Evolutionary conservation across 2,888 invertebrate genomes (phyloP).

Genomic region (Scaptomyza cyrtandrae): DNA sequence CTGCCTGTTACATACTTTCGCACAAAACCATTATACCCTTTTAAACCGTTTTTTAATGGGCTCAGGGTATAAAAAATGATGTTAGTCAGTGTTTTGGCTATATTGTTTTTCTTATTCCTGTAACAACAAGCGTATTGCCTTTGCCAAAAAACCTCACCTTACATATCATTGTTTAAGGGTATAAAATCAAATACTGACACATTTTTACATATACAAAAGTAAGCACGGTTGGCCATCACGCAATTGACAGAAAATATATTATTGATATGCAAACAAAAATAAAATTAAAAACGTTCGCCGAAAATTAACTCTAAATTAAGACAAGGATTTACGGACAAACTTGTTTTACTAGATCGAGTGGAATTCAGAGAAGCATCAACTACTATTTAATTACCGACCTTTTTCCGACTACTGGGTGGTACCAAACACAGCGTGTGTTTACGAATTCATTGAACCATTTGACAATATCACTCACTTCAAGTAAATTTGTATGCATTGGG

Average conservation of each 20-base stretch:
- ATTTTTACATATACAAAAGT: not conserved
- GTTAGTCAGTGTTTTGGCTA: no score
- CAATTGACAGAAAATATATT: not conserved
- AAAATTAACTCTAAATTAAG: constrained; percentile 1
- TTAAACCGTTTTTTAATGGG: no score
- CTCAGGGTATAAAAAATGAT: no score
- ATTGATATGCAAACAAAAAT: constrained; percentile 7
- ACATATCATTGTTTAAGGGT: not conserved
- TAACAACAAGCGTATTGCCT: no score
- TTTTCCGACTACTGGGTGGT: not conserved
- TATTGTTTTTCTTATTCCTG: no score
- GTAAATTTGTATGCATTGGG: constrained; percentile 61
- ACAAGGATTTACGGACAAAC: constrained; percentile 16
- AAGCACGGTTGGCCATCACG: not conserved
- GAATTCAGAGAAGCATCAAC: not conserved
- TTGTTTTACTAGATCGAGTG: constrained; percentile 2
- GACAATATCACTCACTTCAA: constrained; percentile 26
- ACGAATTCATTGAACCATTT: constrained; percentile 4
- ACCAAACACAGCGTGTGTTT: not conserved
- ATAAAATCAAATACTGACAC: not conserved
- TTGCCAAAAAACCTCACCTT: not conserved
- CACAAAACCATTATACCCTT: no score
- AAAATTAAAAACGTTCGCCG: not conserved
- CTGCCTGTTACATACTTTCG: no score
- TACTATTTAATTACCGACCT: not conserved